These are phyloP conservation scores for Tadarida brasiliensis DNA, from an alignment of 2,797 vertebrate genomes.

Conservation along the genomic window DNA sequence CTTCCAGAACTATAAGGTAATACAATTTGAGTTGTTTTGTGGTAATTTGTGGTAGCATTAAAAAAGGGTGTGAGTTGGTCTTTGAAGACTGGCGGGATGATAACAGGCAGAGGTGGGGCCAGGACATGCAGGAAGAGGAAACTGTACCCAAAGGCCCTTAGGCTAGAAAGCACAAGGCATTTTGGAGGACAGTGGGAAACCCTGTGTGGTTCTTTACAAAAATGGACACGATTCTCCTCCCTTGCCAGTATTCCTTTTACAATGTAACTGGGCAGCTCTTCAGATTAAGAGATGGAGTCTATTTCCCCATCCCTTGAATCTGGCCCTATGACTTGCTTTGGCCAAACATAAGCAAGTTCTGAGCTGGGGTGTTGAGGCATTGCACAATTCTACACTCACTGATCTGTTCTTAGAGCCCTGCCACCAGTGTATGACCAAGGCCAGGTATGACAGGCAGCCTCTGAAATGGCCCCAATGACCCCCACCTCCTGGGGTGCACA, in stretches of 20 bases:
- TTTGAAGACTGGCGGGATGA: not conserved
- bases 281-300: not conserved
- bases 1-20: not conserved
- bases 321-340: not conserved
- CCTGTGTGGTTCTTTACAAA: not conserved
- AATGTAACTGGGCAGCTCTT: not conserved
- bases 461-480: not conserved
- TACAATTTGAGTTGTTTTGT: not conserved
- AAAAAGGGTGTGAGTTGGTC: not conserved
- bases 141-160: not conserved
- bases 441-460: not conserved
- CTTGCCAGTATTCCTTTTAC: not conserved
- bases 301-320: not conserved
- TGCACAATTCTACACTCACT: too few species aligned
- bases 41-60: not conserved
- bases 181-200: not conserved
- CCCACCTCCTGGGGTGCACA: not conserved
- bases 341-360: not conserved
- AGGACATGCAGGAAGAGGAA: not conserved
- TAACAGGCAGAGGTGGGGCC: not conserved
- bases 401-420: not conserved
- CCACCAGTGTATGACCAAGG: not conserved
- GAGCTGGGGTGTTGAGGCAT: not conserved
- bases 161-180: not conserved
- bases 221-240: not conserved